A percentile compares a stretch with the other conserved stretches of the same genome.
Evolutionary conservation across 2,797 vertebrate genomes (phyloP).

Genomic region (Spheniscus humboldti): DNA sequence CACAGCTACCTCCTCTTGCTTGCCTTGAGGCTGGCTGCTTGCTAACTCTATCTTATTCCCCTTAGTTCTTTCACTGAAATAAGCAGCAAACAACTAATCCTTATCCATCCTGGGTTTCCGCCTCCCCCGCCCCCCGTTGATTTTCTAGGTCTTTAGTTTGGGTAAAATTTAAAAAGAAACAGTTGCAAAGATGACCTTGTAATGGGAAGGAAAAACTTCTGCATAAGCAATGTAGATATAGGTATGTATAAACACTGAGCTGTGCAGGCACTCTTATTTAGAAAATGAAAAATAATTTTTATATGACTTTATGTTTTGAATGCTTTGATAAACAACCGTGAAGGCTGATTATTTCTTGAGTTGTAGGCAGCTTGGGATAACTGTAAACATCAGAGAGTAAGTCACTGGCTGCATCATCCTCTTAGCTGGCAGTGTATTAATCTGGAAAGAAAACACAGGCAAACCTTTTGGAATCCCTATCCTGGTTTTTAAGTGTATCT

Average conservation of each 20-base stretch:
- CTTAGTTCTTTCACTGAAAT: background rate
- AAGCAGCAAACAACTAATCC: background rate
- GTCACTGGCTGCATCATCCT: background rate
- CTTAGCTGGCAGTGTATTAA: background rate
- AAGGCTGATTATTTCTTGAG: background rate
- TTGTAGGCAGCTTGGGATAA: background rate
- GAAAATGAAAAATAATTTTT: background rate
- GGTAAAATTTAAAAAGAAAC: background rate
- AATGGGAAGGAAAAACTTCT: background rate
- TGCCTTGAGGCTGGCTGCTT: background rate
- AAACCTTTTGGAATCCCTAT: background rate
- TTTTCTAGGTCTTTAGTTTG: background rate
- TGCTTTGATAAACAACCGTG: background rate
- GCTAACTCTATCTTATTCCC: background rate
- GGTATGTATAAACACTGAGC: background rate
- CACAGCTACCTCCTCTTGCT: background rate
- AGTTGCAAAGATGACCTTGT: background rate
- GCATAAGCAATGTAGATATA: background rate
- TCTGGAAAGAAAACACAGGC: background rate
- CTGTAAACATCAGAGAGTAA: background rate
- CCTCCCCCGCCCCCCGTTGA: accelerated
- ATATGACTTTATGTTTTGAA: background rate
- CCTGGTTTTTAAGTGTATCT: background rate
- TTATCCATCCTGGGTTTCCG: background rate
- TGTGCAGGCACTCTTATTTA: background rate